Base-by-base conservation (phyloP, 2,797 vertebrate species). In the Sebastolobus altivelis region DNA sequence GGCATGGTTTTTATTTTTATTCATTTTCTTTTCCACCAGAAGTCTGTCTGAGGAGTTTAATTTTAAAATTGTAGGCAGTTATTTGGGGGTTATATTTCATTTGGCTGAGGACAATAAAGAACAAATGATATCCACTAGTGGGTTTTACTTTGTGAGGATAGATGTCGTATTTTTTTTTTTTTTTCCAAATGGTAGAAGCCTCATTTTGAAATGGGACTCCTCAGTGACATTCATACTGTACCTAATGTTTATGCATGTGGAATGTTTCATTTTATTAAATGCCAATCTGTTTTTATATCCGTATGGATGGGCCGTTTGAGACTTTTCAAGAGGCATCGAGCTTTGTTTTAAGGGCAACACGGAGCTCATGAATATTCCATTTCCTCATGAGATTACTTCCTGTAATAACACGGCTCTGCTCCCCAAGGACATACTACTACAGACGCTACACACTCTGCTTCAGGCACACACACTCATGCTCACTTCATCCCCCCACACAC, bases 331-430 rank as follows among this genome's bases (percentile, higher is more conserved):
- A 90, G 83, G 85, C 77, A 49, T 40, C 4, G 38, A 78, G 90
- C 91, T 92, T 92, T 94, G 92, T 94, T 94, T 92, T 94, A 93
- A 93, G 89, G 91, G 91, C 88, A 91, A 77, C 81, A 13, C 43
- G 33, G 79, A 58, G 59, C 93, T 95, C 93, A 95, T 95, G 92
- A 93, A 95, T 95, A 95, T 94, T 94, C 93, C 87, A 93, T 88
- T 89, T 88, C 76, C 88, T 91, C 92, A 91, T 90, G 91, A 94
- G 92, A 94, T 94, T 92, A 92, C 86, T 92, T 90, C 91, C 89
- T 91, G 89, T 92, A 93, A 93, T 93, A 94, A 94, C 86, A 84
- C 75, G 67, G 77, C 85, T 78, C 72, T 1, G 67, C 76, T 94
- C 93, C 94, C 93, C 90, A 93, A 92, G 92, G 93, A 94, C 91